A percentile compares a stretch with the other conserved stretches of the same genome.
Evolutionary conservation across 35 echinoderm and acorn worm genomes (phyloP).

Genomic region (Lytechinus pictus): DNA sequence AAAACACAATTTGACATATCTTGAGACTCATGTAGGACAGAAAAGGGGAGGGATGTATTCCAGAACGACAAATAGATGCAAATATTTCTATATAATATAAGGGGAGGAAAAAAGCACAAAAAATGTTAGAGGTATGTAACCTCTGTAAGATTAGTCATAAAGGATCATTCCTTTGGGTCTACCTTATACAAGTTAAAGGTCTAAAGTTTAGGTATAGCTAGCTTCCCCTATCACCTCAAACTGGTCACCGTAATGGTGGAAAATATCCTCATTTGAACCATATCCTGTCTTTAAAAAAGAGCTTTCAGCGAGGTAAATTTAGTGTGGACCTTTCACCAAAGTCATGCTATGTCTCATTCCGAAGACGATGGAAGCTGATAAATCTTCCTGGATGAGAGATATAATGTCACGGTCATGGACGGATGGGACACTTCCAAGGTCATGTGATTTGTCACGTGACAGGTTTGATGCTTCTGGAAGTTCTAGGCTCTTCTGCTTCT

Average conservation of each 20-base stretch:
- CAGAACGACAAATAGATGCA: too few species aligned
- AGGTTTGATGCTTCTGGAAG: too few species aligned
- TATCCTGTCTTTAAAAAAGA: background rate
- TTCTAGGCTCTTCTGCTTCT: too few species aligned
- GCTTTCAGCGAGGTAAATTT: background rate
- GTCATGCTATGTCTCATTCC: background rate
- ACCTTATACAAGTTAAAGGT: background rate
- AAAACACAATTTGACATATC: too few species aligned
- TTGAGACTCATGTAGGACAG: too few species aligned
- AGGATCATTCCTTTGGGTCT: background rate
- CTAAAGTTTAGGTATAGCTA: background rate
- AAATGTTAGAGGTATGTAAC: too few species aligned
- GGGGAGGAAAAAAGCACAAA: too few species aligned
- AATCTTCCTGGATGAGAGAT: background rate
- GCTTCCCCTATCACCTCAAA: background rate
- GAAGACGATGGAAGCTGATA: background rate
- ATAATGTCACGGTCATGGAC: background rate
- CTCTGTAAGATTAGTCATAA: background rate
- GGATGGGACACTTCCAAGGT: background rate
- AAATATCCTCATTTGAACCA: background rate
- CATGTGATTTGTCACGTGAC: background rate
- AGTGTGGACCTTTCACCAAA: slow-evolving; percentile 1
- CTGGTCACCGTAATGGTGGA: background rate
- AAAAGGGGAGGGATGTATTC: too few species aligned
- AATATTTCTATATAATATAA: too few species aligned